These are phyloP conservation scores for cattle (Bos taurus) DNA, from an alignment of 2,113 vertebrate genomes.

Conservation along the genomic window DNA sequence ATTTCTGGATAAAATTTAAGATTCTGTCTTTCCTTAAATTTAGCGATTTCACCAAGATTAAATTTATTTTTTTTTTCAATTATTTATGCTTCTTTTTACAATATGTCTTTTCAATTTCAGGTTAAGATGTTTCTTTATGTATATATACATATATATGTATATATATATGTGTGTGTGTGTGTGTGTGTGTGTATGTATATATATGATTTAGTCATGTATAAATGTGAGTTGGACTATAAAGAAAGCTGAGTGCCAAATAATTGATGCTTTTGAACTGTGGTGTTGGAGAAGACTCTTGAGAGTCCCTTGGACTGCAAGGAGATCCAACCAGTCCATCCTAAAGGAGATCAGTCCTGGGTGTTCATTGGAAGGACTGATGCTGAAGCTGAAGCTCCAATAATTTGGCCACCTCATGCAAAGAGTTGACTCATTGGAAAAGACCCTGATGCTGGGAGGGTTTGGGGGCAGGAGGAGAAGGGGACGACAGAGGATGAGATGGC, in stretches of 20 bases:
- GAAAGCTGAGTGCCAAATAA: not conserved
- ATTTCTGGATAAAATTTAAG: not conserved
- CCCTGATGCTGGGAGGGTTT: not conserved
- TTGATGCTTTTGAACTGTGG: not conserved
- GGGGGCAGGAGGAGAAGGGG: not conserved
- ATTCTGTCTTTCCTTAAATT: not conserved
- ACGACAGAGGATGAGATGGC: not conserved
- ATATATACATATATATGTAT: rapidly evolving
- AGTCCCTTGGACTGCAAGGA: not conserved
- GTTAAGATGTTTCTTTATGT: not conserved
- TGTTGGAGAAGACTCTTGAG: not conserved
- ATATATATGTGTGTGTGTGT: rapidly evolving
- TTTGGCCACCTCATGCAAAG: not conserved
- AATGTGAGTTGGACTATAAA: not conserved
- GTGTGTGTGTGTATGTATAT: rapidly evolving
- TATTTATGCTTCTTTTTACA: not conserved
- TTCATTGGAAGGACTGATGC: not conserved
- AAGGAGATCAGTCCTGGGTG: not conserved
- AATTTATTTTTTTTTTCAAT: not conserved
- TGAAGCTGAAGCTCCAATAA: not conserved
- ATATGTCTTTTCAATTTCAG: not conserved
- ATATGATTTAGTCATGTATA: not conserved
- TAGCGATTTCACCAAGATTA: not conserved
- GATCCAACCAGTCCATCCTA: not conserved
- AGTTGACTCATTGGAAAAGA: not conserved